These are phyloP conservation scores for Alouatta palliata DNA, from an alignment of 2,113 vertebrate species.

Conservation along the genomic window DNA sequence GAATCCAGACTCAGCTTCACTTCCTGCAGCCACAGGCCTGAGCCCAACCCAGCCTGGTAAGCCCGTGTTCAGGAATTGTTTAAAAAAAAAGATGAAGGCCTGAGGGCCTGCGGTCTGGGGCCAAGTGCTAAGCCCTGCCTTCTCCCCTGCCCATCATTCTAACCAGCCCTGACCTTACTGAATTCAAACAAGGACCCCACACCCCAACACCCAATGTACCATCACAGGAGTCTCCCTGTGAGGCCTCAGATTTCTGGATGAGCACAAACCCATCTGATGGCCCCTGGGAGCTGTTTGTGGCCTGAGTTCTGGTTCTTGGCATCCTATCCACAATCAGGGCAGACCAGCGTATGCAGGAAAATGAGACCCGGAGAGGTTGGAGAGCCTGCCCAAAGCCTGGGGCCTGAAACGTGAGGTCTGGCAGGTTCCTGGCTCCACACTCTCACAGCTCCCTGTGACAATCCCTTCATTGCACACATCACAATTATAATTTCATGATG, in stretches of 20 bases:
- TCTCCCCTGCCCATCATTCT: background rate
- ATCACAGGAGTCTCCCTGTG: background rate
- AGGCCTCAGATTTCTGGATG: background rate
- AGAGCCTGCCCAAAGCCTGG: background rate
- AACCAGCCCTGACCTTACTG: background rate
- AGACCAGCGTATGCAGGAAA: background rate
- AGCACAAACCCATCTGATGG: background rate
- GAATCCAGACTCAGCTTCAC: background rate
- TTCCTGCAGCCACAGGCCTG: background rate
- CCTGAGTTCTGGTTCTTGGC: background rate
- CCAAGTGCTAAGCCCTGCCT: background rate
- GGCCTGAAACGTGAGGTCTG: background rate
- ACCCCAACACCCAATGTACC: background rate
- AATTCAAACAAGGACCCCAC: background rate
- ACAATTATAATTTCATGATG: background rate
- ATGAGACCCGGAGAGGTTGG: background rate
- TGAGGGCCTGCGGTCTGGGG: background rate
- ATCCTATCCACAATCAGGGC: no score
- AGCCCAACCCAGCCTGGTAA: background rate
- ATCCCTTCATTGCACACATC: background rate
- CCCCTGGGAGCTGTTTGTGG: background rate
- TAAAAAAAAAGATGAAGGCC: background rate
- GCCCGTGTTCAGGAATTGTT: background rate
- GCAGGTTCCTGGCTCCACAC: background rate
- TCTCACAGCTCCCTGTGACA: background rate